These are phyloP conservation scores for Cordylochernes scorpioides DNA, from an alignment of 2,888 invertebrate species.

Conservation along the genomic window DNA sequence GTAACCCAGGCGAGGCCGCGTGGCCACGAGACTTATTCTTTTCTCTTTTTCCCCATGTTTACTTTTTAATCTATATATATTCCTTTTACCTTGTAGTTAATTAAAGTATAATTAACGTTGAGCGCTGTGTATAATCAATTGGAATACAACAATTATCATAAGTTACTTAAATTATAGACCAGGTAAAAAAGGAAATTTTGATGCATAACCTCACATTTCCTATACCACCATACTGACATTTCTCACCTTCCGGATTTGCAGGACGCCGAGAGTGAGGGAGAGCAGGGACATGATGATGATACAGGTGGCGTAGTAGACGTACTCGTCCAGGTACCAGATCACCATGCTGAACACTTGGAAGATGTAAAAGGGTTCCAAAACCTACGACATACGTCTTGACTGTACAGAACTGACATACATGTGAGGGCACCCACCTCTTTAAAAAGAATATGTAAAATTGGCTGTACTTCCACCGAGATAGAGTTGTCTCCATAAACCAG, in stretches of 20 bases:
- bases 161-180: background rate
- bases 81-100: no score
- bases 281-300: constrained; percentile 35
- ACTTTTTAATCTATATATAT: no score
- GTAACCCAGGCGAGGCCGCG: no score
- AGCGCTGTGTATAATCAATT: no score
- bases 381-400: background rate
- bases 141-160: no score
- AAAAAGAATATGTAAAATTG: constrained; percentile 27
- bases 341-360: constrained; percentile 57
- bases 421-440: constrained; percentile 29
- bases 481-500: constrained; percentile 56
- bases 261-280: constrained; percentile 29
- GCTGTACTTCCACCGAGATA: constrained; percentile 33
- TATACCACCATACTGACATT: background rate
- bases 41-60: no score
- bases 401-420: background rate
- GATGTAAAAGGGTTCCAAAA: constrained; percentile 60
- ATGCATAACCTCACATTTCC: background rate
- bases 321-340: constrained; percentile 58
- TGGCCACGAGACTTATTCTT: no score
- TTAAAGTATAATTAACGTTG: no score
- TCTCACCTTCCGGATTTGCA: constrained; percentile 2
- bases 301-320: constrained; percentile 56
- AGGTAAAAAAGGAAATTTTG: background rate